Conservation (phyloP, 2,113 vertebrate species). For the Castor canadensis region DNA sequence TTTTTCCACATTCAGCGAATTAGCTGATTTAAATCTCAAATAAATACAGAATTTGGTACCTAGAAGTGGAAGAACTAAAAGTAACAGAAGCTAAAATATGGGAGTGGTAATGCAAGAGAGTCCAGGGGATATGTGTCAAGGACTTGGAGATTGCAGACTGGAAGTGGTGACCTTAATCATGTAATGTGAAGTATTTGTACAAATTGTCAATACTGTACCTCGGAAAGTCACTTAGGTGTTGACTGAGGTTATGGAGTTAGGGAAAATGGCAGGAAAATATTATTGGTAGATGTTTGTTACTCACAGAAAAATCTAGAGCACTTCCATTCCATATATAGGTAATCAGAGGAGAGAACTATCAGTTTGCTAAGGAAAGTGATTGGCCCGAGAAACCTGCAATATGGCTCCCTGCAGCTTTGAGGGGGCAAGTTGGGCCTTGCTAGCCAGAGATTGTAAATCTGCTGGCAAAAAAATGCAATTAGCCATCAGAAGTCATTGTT, state of each 20-base stretch:
- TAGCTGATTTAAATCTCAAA: not conserved
- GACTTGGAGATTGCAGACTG: not conserved
- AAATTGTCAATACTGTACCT: not conserved
- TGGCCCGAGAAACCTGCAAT: not conserved
- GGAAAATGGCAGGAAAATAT: not conserved
- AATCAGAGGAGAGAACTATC: not conserved
- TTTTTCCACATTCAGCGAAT: not conserved
- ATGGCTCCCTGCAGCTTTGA: not conserved
- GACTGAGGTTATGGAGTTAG: not conserved
- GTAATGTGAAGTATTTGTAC: not conserved
- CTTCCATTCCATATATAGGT: not conserved
- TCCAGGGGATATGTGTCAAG: not conserved
- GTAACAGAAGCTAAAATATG: not conserved
- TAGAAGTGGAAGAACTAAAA: not conserved
- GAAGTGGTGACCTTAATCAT: not conserved
- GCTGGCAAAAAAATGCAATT: not conserved
- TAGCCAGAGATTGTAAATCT: not conserved
- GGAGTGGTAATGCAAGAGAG: not conserved
- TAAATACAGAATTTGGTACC: not conserved
- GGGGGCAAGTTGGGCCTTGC: not conserved
- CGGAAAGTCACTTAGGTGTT: not conserved
- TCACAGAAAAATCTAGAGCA: not conserved
- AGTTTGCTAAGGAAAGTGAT: not conserved
- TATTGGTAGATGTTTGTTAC: not conserved
- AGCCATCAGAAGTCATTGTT: not conserved